Base-by-base conservation (phyloP, 2,888 invertebrate species). In the Malacosoma neustria region DNA sequence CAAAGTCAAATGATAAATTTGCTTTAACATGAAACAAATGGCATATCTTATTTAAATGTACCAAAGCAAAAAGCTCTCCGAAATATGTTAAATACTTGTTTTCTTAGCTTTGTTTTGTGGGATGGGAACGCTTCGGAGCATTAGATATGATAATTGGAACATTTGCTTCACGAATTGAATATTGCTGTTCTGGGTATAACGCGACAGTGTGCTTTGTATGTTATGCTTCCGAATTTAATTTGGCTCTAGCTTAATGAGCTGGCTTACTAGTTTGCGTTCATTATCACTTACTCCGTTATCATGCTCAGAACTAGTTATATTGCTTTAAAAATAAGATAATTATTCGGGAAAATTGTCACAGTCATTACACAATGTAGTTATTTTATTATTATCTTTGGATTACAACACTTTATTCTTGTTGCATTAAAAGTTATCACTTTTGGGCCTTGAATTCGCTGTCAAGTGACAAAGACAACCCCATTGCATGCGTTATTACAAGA, bases 71-170 rank as follows among this genome's bases (percentile, higher is more conserved):
- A 22, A 22, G 22, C 22, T 22, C 5, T 9, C 5, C 22, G 22
- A 22, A 22, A 22, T 22, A 22, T 22, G 22, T 5, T 22, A 5
- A 22, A 22, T 22, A 22, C 22, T 22, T 22, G 9, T 4, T 22
- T 22, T 9, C 22, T 22, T 22, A 22, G 22, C 22, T 5, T 50
- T 57, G 57, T 51, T 60, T 57, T 53, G 54, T 49, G 47, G 53
- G 54, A 45, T 49, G 46, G 48, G 53, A 50, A 49, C 65, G 69
- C 62, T 62, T 66, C 69, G 69, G 61, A 57, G 64, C 79, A 77
- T 81, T 80, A 79, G 71, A 66, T 81, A 81, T 77, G 80, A 81
- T 79, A 81, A 81, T 77, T 80, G 76, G 75, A 65, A 76, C 77
- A 77, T 81, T 80, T 75, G 75, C 75, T 73, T 74, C 68, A 72